These are phyloP conservation scores for Rhabditoides inermis DNA, from an alignment of 2,888 invertebrate species.

Conservation along the genomic window DNA sequence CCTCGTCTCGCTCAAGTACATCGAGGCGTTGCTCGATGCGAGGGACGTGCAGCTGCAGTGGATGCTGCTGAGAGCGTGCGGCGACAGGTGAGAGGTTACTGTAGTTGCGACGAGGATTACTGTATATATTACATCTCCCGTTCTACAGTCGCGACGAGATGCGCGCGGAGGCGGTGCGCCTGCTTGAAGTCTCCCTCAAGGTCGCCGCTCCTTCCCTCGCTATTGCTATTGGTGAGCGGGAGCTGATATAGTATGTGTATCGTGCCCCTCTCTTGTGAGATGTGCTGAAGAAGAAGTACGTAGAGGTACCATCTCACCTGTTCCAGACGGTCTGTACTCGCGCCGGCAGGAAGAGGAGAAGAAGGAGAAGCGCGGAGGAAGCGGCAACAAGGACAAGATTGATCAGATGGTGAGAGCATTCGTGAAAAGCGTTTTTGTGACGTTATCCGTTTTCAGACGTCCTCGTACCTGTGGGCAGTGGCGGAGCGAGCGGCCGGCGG, in stretches of 20 bases:
- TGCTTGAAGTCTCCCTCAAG: slow-evolving; percentile 19
- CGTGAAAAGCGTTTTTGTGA: neutral
- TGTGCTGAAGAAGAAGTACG: no score
- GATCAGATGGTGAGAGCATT: slow-evolving; percentile 17
- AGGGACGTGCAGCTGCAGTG: slow-evolving; percentile 24
- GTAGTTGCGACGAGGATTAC: neutral
- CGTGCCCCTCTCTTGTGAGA: no score
- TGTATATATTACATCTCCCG: no score
- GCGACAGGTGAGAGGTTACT: slow-evolving; percentile 15
- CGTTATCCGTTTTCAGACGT: slow-evolving; percentile 10
- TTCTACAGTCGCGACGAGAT: slow-evolving; percentile 23
- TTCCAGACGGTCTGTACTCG: no score
- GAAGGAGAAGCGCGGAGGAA: neutral
- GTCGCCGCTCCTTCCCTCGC: slow-evolving; percentile 13
- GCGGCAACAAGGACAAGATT: slow-evolving; percentile 2
- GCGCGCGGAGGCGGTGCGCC: slow-evolving; percentile 19
- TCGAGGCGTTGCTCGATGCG: slow-evolving; percentile 25
- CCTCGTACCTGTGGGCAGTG: slow-evolving; percentile 18
- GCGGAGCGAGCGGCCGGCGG: slow-evolving; percentile 9
- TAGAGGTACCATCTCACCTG: no score
- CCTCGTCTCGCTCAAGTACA: slow-evolving; percentile 29
- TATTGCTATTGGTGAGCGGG: no score
- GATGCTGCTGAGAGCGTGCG: slow-evolving; percentile 22
- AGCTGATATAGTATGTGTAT: no score
- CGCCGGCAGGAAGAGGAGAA: no score